Conservation (phyloP, 2,888 invertebrate species). For the Tiliacea aurago region DNA sequence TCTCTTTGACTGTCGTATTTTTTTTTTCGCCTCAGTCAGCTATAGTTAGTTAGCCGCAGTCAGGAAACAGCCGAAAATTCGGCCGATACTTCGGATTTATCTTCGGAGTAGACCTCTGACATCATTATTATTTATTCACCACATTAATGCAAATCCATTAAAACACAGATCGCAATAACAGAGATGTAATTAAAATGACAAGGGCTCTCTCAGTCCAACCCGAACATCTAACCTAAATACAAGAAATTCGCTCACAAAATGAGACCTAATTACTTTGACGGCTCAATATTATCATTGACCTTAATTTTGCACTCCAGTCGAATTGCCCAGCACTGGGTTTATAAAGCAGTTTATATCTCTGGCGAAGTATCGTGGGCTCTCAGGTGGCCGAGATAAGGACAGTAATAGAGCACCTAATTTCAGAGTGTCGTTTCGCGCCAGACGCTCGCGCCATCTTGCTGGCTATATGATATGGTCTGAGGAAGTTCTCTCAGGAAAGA, state of each 20-base stretch:
- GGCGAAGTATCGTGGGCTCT: constrained; percentile 41
- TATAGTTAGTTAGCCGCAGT: no score
- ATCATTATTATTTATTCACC: background rate
- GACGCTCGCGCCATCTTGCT: constrained; percentile 35
- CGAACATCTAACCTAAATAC: constrained; percentile 10
- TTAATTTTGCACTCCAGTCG: constrained; percentile 23
- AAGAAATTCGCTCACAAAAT: constrained; percentile 25
- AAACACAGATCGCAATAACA: background rate
- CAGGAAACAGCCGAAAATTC: no score
- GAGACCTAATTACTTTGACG: constrained; percentile 32
- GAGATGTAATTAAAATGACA: constrained; percentile 21
- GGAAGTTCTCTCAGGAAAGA: constrained; percentile 33
- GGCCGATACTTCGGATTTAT: no score
- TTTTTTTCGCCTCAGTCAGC: no score
- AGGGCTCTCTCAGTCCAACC: background rate
- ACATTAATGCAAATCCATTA: background rate
- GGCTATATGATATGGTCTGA: constrained; percentile 13
- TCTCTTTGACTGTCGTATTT: no score
- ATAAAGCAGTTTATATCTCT: constrained; percentile 51
- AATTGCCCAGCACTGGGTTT: constrained; percentile 40
- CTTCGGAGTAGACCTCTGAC: no score
- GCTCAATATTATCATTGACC: constrained; percentile 34
- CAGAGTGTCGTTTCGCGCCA: constrained; percentile 63
- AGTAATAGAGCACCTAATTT: constrained; percentile 70
- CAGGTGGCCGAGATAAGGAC: constrained; percentile 62